A percentile compares a stretch with the other conserved stretches of the same genome.
Conservation (phyloP, 2,797 vertebrate genomes). For the Lepilemur ruficaudatus region DNA sequence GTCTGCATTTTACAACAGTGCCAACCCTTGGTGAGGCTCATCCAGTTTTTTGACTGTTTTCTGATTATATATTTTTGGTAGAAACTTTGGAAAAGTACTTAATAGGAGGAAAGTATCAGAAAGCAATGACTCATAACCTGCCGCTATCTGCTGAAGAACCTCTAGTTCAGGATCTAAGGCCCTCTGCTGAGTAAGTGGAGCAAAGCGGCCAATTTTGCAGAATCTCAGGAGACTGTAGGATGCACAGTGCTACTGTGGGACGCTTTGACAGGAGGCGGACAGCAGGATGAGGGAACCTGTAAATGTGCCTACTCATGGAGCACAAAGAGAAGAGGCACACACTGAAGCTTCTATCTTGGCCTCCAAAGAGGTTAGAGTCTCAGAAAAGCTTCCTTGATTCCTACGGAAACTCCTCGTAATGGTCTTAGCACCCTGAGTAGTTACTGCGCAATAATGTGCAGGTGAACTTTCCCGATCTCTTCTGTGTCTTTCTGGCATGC, state of each 20-base stretch:
- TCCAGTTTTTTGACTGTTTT: neutral
- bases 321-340: neutral
- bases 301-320: neutral
- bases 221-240: neutral
- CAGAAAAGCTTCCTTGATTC: neutral
- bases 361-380: neutral
- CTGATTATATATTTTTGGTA: neutral
- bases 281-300: neutral
- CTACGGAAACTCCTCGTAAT: neutral
- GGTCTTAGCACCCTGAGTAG: neutral
- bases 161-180: neutral
- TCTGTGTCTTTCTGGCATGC: neutral
- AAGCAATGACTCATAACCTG: neutral
- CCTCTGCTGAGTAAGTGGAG: neutral
- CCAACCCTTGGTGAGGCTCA: neutral
- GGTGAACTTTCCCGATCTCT: neutral
- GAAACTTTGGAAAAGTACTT: neutral
- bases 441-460: neutral
- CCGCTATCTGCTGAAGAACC: neutral
- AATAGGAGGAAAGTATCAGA: neutral
- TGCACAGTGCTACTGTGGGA: neutral
- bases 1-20: neutral
- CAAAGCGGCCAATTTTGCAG: neutral
- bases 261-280: neutral
- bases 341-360: neutral